Base-by-base conservation (phyloP, 2,888 invertebrate species). In the Eudasyphora cyanicolor region DNA sequence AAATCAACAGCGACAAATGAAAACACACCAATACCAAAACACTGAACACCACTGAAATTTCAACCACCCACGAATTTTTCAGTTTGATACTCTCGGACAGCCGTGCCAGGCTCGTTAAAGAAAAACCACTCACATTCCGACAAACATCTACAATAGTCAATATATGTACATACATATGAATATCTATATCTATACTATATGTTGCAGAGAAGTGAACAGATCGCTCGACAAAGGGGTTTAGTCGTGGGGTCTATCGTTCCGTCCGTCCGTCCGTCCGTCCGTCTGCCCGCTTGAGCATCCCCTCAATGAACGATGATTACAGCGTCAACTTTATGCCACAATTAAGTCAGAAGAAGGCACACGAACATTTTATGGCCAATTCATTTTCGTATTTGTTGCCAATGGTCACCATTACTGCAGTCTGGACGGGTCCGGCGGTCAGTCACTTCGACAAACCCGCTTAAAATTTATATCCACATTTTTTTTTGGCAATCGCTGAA, bases 291-390 rank as follows among this genome's bases (percentile, higher is more conserved):
- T 21, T 64, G 19, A 38, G 4, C 21, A 21, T 2, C 51, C 35
- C 5, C 35, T 7, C 35, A 35, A 35, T 35, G 6, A n/a, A 75
- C 27, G 19, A 69, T 42, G 38, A 27, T 76, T 60, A 64, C 73
- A 86, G 87, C 86, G 87, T 86, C 87, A 86, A 85, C 87, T 87
- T 88, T 86, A 88, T 88, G 88, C 10, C 42, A 45, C 42, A 76
- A 54, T 45, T n/a, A 49, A 49, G 88, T 88, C 87, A 69, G 57
- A 54, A 83, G 85, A 85, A 85, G 86, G 83, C 87, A 87, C 86
- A 86, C 87, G 86, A 85, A 82, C 79, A 49, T 69, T 87, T 74
- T 79, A 86, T 88, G 89, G 90, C 89, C 90, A 89, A 89, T 88
- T 86, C 69, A 49, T 88, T 87, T 86, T 54, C 84, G 71, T 79